These are phyloP conservation scores for Xyrichtys novacula DNA, from an alignment of 2,797 vertebrate species.

Conservation along the genomic window DNA sequence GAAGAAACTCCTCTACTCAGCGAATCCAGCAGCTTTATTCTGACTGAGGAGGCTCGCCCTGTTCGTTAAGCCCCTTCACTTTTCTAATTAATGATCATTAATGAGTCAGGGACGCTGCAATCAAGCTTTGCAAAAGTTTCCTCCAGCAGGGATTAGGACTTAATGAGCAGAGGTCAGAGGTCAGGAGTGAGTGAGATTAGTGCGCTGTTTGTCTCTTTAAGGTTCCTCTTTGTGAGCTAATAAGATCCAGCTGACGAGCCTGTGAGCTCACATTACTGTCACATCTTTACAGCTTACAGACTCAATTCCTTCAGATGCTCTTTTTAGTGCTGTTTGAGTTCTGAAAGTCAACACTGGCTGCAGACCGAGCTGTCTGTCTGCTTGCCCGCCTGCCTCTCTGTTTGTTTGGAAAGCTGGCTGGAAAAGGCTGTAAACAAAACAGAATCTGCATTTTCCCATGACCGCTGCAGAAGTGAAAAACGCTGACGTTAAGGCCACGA, in stretches of 20 bases:
- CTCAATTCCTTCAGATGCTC: neutral
- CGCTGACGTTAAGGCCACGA: slow-evolving; percentile 21
- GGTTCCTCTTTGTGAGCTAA: neutral
- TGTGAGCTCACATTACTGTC: neutral
- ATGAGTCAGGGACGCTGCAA: slow-evolving; percentile 56
- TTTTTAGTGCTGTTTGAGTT: slow-evolving; percentile 21
- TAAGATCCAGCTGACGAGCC: neutral
- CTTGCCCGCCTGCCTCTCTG: slow-evolving; percentile 6
- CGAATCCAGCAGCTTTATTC: slow-evolving; percentile 30
- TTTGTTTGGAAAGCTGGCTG: neutral
- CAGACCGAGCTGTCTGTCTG: neutral
- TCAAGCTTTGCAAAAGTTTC: slow-evolving; percentile 62
- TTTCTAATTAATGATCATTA: slow-evolving; percentile 76
- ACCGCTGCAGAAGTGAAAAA: slow-evolving; percentile 40
- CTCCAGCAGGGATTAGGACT: slow-evolving; percentile 69
- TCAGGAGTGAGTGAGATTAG: slow-evolving; percentile 64
- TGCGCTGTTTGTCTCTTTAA: slow-evolving; percentile 30
- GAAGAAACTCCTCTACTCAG: slow-evolving; percentile 7
- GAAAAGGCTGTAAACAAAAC: slow-evolving; percentile 51
- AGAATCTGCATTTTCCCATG: slow-evolving; percentile 55
- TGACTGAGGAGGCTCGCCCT: slow-evolving; percentile 50
- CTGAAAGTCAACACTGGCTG: slow-evolving; percentile 11
- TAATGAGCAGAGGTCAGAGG: slow-evolving; percentile 69
- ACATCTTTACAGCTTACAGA: slow-evolving; percentile 17
- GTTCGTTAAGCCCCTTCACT: slow-evolving; percentile 60